phyloP scores from a whole-genome alignment of 2,797 vertebrate genomes.

The Catostomus latipinnis region DNA sequence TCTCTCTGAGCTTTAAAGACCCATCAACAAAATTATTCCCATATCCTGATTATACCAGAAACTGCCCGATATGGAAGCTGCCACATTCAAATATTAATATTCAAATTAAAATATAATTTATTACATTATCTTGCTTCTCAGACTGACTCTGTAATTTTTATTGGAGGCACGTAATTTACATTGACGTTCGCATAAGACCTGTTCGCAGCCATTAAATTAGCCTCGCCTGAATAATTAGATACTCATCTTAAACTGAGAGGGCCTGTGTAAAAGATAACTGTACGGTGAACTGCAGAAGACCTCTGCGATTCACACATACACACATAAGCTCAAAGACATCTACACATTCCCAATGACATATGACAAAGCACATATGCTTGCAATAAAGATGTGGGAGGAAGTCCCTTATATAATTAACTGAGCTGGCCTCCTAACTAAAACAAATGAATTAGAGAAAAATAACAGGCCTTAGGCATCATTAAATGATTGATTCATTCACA shows the following conservation, averaged over 20 bases:
- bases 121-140: slow-evolving; percentile 84
- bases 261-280: slow-evolving; percentile 62
- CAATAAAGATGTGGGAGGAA: slow-evolving; percentile 18
- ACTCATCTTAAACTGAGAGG: slow-evolving; percentile 82
- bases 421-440: slow-evolving; percentile 34
- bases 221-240: slow-evolving; percentile 84
- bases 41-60: slow-evolving; percentile 74
- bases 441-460: slow-evolving; percentile 40
- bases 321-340: background rate
- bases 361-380: slow-evolving; percentile 36
- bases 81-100: slow-evolving; percentile 79
- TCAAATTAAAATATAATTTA: slow-evolving; percentile 74
- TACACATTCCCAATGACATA: slow-evolving; percentile 21
- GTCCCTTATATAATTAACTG: slow-evolving; percentile 44
- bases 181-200: slow-evolving; percentile 77
- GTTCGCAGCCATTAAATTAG: slow-evolving; percentile 85
- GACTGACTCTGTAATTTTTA: slow-evolving; percentile 86
- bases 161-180: slow-evolving; percentile 81
- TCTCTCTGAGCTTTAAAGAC: slow-evolving; percentile 65
- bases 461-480: slow-evolving; percentile 33
- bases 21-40: slow-evolving; percentile 72
- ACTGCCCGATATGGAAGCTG: slow-evolving; percentile 72
- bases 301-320: slow-evolving; percentile 17
- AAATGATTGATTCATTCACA: slow-evolving; percentile 4
- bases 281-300: slow-evolving; percentile 54